A percentile compares a stretch with the other conserved stretches of the same genome.
phyloP scores from a whole-genome alignment of 1,140 invertebrate species.

The Drosophila pruinosa region DNA sequence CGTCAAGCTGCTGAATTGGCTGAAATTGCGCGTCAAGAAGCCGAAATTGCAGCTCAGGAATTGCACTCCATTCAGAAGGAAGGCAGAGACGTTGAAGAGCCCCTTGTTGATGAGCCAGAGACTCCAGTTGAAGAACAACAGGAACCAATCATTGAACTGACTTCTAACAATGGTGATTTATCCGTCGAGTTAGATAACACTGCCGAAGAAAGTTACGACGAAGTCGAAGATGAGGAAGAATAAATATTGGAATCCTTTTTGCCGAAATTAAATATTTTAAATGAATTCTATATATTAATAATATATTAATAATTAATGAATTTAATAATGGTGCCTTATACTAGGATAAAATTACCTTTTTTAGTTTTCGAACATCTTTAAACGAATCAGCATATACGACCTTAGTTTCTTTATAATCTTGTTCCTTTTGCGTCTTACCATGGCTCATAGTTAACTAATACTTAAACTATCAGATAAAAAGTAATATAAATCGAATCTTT shows the following conservation, averaged over 20 bases:
- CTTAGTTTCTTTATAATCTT: conserved; percentile 16
- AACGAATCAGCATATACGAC: conserved; percentile 14
- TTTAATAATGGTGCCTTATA: not conserved
- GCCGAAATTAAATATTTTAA: not conserved
- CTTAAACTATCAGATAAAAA: not conserved
- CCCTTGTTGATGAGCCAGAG: conserved; percentile 68
- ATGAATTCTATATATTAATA: conserved; percentile 13
- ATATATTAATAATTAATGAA: conserved; percentile 16
- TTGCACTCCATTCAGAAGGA: conserved; percentile 79
- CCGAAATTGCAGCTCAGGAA: conserved; percentile 84
- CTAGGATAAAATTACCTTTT: conserved; percentile 1
- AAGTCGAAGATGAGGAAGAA: conserved; percentile 57
- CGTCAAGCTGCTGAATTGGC: conserved; percentile 85
- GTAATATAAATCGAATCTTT: conserved; percentile 9
- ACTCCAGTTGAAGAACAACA: conserved; percentile 66
- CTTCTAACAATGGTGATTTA: conserved; percentile 43
- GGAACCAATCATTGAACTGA: conserved; percentile 68
- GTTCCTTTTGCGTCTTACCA: conserved; percentile 22
- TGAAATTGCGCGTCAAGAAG: conserved; percentile 85
- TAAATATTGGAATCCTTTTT: conserved; percentile 25
- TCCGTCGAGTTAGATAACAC: conserved; percentile 34
- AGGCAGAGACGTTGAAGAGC: conserved; percentile 61
- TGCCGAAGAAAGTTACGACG: conserved; percentile 46
- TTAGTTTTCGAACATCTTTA: not conserved
- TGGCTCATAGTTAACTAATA: conserved; percentile 11